A percentile compares a stretch with the other conserved stretches of the same genome.
phyloP scores from a whole-genome alignment of 2,888 invertebrate genomes.

The Steinernema hermaphroditum region DNA sequence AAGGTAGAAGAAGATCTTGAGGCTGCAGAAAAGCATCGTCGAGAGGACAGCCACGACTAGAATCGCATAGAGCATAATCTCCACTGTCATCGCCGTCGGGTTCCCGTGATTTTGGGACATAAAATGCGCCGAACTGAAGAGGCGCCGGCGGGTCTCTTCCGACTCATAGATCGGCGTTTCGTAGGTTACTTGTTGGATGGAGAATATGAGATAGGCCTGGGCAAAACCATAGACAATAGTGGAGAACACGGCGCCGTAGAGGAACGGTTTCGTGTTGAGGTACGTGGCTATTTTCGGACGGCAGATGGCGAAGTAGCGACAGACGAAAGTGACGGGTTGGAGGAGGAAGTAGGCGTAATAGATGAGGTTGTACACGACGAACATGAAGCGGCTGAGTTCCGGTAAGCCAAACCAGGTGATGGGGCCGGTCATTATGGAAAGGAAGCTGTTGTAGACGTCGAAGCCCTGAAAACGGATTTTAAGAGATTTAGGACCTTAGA shows the following conservation, averaged over 20 bases:
- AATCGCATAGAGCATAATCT: not conserved
- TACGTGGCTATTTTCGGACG: not conserved
- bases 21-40: not conserved
- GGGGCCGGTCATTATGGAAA: not conserved
- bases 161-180: not conserved
- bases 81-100: not conserved
- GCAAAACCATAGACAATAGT: not conserved
- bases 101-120: not conserved
- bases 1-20: conserved; percentile 3
- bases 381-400: not conserved
- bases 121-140: not conserved
- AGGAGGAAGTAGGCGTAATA: conserved; percentile 12
- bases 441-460: not conserved
- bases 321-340: conserved; percentile 10
- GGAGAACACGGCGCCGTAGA: not conserved
- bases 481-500: not conserved
- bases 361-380: not conserved
- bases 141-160: not conserved
- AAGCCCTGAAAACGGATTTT: conserved; percentile 1
- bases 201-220: not conserved
- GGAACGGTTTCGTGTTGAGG: not conserved
- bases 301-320: not conserved
- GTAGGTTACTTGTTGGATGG: not conserved
- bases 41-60: not conserved
- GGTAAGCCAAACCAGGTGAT: not conserved